Evolutionary conservation across 2,888 invertebrate species (phyloP), one percentile per base, ranked within the genome.

Genomic region (Hemithea aestivaria): DNA sequence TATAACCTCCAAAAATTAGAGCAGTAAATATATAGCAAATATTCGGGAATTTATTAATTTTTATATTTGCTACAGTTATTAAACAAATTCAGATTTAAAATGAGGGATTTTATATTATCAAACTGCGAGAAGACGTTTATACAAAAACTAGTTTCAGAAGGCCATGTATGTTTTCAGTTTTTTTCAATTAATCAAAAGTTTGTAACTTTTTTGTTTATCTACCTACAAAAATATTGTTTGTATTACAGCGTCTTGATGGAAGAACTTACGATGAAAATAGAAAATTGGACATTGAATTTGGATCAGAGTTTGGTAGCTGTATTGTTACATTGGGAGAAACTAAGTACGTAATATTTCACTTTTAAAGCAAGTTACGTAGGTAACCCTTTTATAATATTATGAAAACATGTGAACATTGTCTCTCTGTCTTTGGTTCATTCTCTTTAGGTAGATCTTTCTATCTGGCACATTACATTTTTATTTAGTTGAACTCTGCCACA

Each of bases 251-350:
- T 38, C 79, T 95, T 51, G 96, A 96, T 87, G 95, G 95, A 2
- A 89, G 96, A 59, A 88, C 85, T 53, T 90, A 92, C 46, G 89
- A 92, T 56, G 94, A 96, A 69, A 92, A 92, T 48, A 88, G 96
- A 51, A 83, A 89, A 16, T 71, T 94, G 8, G 83, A 90, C 54
- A 92, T 96, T 43, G 84, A 90, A 51, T 96, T 94, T 74, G 95
- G 95, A 9, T 89, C 91, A n/a, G 94, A 94, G 50, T 95, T 93
- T 90, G 96, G 96, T 24, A 92, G 92, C 53, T 95, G 94, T 58
- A 85, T 92, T 48, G 94, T 94, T 6, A 89, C 91, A 5, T 76
- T 96, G 38, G 96, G 96, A 30, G 92, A 93, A 73, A 96, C 96
- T 5, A 91, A 89, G 94, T 93, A 84, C 66, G 73, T 50, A 31